Conservation (phyloP, 1,140 invertebrate species). For the Zaprionus kolodkinae region DNA sequence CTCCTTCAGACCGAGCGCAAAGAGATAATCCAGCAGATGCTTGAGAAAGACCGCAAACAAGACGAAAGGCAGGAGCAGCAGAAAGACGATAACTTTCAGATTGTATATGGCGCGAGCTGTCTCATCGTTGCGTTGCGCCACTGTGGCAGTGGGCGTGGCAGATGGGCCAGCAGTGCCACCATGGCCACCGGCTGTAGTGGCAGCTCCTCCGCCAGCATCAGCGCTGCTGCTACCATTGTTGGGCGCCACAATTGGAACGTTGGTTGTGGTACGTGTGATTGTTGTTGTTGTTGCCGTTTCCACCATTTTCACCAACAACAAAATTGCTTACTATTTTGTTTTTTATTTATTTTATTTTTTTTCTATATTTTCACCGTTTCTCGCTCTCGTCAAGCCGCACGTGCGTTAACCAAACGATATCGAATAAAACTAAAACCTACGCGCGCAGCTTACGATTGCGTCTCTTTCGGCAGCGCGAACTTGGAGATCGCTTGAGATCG, state of each 20-base stretch:
- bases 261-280: conserved; percentile 61
- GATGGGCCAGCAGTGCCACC: conserved; percentile 36
- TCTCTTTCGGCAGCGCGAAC: conserved; percentile 25
- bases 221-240: conserved; percentile 37
- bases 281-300: conserved; percentile 77
- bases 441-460: conserved; percentile 22
- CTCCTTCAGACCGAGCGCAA: conserved; percentile 68
- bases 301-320: conserved; percentile 63
- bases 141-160: conserved; percentile 48
- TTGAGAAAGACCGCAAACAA: conserved; percentile 74
- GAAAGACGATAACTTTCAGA: conserved; percentile 69
- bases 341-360: conserved; percentile 5
- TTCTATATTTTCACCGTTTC: conserved; percentile 14
- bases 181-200: background rate
- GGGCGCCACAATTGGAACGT: conserved; percentile 22
- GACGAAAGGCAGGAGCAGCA: conserved; percentile 68
- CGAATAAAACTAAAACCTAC: conserved; percentile 39
- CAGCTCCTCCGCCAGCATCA: conserved; percentile 33
- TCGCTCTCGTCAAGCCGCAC: conserved; percentile 24
- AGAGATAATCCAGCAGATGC: conserved; percentile 78
- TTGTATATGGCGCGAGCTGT: conserved; percentile 73
- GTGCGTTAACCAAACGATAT: conserved; percentile 37
- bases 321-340: conserved; percentile 3
- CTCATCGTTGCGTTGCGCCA: conserved; percentile 71
- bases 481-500: conserved; percentile 49